Base-by-base conservation (phyloP, 1,140 invertebrate genomes). In the Apis florea region DNA sequence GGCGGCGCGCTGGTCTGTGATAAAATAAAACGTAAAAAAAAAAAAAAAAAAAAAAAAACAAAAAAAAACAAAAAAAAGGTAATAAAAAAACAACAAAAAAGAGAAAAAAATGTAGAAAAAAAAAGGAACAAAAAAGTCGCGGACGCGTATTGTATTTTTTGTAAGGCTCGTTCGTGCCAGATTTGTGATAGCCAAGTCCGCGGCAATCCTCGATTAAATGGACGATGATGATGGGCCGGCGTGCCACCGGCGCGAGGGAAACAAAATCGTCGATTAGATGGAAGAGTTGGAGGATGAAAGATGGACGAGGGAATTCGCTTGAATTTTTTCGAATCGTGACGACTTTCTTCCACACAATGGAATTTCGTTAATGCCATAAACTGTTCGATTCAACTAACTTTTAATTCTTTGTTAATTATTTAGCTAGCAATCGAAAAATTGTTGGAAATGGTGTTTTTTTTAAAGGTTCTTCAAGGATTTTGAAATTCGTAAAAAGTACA, bases 141-240 rank as follows among this genome's bases (percentile, higher is more conserved):
- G 91, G 88, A 88, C 90, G 87, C 89, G 92, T 91, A 92, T 90
- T 91, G 92, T 93, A 93, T 93, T 93, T 93, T 93, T 93, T 93
- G 92, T 93, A 93, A 91, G 92, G 92, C 92, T 88, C 85, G 86
- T 85, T 87, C 83, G 85, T 88, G 92, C 90, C 92, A 91, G 90
- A 93, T 93, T 81, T 93, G 93, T 93, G 93, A 93, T 93, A 93
- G 92, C 85, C 90, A 91, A 91, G 90, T 90, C 92, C 91, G 90
- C 90, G 92, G 85, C 89, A 85, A 40, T 89, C 87, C 90, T 88
- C 86, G 85, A 84, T 81, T 81, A 86, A 90, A 91, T 88, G 86
- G 79, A 88, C 88, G 86, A 88, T 54, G 79, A 81, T 24, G 71
- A 77, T 78, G 81, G 85, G 86, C 83, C 84, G 83, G 86, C 83